These are phyloP conservation scores for Furcifer pardalis DNA, from an alignment of 2,797 vertebrate species.

Conservation along the genomic window DNA sequence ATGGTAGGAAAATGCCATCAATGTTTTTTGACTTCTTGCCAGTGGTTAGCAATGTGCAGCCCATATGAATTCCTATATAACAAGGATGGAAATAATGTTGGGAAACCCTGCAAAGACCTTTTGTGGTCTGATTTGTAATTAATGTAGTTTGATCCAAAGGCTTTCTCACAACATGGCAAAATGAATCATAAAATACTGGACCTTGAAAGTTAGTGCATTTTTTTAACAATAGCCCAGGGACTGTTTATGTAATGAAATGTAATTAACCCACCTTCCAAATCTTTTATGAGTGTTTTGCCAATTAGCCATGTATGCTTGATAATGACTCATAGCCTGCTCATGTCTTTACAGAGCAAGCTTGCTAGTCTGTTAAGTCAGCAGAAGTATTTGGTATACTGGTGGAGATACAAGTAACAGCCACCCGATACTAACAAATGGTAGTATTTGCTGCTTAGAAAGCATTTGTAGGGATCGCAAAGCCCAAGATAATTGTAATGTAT, in stretches of 20 bases:
- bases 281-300: slow-evolving; percentile 84
- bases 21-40: slow-evolving; percentile 80
- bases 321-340: slow-evolving; percentile 81
- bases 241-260: slow-evolving; percentile 84
- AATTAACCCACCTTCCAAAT: slow-evolving; percentile 87
- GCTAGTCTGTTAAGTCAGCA: slow-evolving; percentile 74
- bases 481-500: slow-evolving; percentile 71
- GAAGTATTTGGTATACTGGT: slow-evolving; percentile 54
- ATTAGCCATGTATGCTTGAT: slow-evolving; percentile 82
- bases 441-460: slow-evolving; percentile 48
- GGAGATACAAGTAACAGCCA: slow-evolving; percentile 68
- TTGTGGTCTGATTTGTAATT: slow-evolving; percentile 83
- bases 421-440: slow-evolving; percentile 40
- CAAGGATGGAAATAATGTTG: slow-evolving; percentile 78
- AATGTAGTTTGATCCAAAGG: slow-evolving; percentile 84
- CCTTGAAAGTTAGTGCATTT: slow-evolving; percentile 82
- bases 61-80: slow-evolving; percentile 82
- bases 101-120: slow-evolving; percentile 82
- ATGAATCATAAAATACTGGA: slow-evolving; percentile 85
- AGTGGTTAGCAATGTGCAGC: slow-evolving; percentile 83
- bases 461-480: slow-evolving; percentile 54
- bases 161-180: slow-evolving; percentile 85
- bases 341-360: slow-evolving; percentile 77
- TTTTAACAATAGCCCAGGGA: slow-evolving; percentile 86
- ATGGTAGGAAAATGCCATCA: slow-evolving; percentile 81